Base-by-base conservation (phyloP, 35 echinoderm and acorn worm genomes). In the Holothuria glaberrima region DNA sequence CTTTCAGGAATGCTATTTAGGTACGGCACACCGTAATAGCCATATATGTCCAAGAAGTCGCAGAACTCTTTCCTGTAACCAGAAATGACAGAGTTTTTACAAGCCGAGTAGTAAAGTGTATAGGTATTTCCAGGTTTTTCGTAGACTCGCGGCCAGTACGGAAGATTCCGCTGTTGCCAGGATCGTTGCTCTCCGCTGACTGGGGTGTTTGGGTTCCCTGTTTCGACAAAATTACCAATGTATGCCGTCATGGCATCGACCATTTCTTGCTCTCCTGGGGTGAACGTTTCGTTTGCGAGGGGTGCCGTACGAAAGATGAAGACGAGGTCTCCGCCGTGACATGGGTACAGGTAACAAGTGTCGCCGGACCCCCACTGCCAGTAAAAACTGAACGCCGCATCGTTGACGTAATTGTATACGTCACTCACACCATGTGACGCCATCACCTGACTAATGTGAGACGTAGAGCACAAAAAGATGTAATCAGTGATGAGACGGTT, bases 151-250 rank as follows among this genome's bases (percentile, higher is more conserved):
- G 74, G 74, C 74, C 74, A 78, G 41, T 78, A 48, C 7, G 74
- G 41, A 9, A 78, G 41, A 3, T 38, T 78, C 12, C 33, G 9
- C 12, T 34, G 30, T 48, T 78, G 74, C 41, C 30, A 48, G 1
- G 12, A 2, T 22, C 41, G 2, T 12, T 25, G 30, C 12, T 48
- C 33, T n/a, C 33, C 41, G 33, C 41, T 48, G 0, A 48, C 31
- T 0, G 74, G 74, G 12, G 30, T 78, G 36, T 90, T 90, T 9
- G 88, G 88, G 22, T 90, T 81, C 10, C 73, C 88, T 5, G 72
- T 64, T 44, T 81, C 71, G 27, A 71, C 88, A 59, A 90, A 78
- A 52, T 90, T 90, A 18, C 68, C 70, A 73, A 73, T 77, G 27
- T 90, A 90, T 0, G 72, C 24, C 54, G 59, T 71, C 88, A 90